Percentiles rank a stretch among this genome's conserved stretches.
phyloP scores from a whole-genome alignment of 2,113 vertebrate genomes.

The Recurvirostra avosetta region DNA sequence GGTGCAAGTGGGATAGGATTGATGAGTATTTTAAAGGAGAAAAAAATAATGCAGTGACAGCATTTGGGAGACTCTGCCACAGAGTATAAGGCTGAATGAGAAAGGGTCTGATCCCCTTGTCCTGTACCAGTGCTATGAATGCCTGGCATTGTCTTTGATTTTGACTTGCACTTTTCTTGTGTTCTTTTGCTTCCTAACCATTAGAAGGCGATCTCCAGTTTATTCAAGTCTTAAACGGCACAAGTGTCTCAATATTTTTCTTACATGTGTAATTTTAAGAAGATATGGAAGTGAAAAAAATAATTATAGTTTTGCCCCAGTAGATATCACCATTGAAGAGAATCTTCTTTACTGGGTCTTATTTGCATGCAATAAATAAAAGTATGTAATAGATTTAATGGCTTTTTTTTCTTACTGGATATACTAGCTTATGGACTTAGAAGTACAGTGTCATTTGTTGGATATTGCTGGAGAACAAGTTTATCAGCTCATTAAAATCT shows the following conservation, averaged over 20 bases:
- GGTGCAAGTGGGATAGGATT: background rate
- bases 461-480: background rate
- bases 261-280: background rate
- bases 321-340: background rate
- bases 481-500: conserved; percentile 7
- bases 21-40: background rate
- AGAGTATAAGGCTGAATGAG: background rate
- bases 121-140: background rate
- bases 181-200: background rate
- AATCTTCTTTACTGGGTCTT: background rate
- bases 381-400: background rate
- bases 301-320: background rate
- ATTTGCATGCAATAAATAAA: background rate
- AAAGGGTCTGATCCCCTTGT: background rate
- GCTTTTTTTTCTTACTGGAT: background rate
- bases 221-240: background rate
- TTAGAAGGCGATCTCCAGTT: background rate
- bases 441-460: background rate
- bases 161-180: background rate
- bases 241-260: background rate
- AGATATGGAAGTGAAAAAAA: background rate
- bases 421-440: background rate
- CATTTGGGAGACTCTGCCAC: background rate
- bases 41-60: background rate
- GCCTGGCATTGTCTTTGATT: background rate